Evolutionary conservation across 2,888 invertebrate genomes (phyloP).

Genomic region (Charanyca ferruginea): DNA sequence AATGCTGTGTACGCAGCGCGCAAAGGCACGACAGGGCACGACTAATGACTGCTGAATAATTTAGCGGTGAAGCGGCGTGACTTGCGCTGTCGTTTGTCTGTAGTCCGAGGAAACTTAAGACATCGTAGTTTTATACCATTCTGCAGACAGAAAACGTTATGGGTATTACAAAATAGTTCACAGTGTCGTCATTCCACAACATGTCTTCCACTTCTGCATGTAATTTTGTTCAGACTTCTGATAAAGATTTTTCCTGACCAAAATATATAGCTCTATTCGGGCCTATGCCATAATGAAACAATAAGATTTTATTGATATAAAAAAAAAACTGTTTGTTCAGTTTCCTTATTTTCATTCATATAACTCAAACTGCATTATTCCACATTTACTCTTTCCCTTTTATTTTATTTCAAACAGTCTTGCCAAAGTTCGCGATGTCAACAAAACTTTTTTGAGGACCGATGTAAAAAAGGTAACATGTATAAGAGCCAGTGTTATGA

Average conservation of each 20-base stretch:
- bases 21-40: slow-evolving; percentile 72
- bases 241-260: too few species aligned
- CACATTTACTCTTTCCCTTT: neutral
- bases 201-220: too few species aligned
- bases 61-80: slow-evolving; percentile 66
- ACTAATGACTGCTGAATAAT: slow-evolving; percentile 85
- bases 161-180: too few species aligned
- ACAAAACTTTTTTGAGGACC: slow-evolving; percentile 9
- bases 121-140: neutral
- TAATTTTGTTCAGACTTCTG: too few species aligned
- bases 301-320: too few species aligned
- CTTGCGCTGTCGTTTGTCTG: slow-evolving; percentile 47
- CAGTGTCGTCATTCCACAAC: too few species aligned
- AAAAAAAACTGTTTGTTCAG: too few species aligned
- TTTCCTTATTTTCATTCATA: too few species aligned
- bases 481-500: slow-evolving; percentile 56
- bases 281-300: too few species aligned
- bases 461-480: slow-evolving; percentile 16
- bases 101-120: slow-evolving; percentile 12
- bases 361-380: too few species aligned
- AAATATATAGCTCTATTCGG: too few species aligned
- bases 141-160: too few species aligned
- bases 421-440: slow-evolving; percentile 13
- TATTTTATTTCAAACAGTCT: neutral
- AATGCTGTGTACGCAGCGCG: slow-evolving; percentile 66